Percentiles rank a stretch among this genome's conserved stretches.
These are phyloP conservation scores for Bombus waltoni DNA, from an alignment of 1,140 invertebrate species.

Conservation along the genomic window DNA sequence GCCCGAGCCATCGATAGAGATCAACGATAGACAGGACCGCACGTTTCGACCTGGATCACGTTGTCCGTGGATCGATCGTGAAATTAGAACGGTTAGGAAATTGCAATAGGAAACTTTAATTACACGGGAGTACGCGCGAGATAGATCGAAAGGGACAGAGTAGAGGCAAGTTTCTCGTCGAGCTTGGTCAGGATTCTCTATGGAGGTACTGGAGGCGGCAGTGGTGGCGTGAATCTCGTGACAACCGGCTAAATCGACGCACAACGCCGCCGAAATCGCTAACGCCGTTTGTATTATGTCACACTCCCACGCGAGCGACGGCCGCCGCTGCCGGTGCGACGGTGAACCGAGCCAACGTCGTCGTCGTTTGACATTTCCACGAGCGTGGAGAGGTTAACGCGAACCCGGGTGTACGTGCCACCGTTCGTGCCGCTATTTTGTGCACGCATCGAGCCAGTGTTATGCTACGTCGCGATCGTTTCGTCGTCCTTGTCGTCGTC, in stretches of 20 bases:
- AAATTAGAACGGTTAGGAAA: neutral
- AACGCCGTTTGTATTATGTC: slow-evolving; percentile 73
- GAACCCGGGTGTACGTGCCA: neutral
- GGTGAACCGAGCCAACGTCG: slow-evolving; percentile 53
- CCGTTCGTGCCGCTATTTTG: neutral
- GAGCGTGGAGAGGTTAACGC: slow-evolving; percentile 45
- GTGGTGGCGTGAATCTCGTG: slow-evolving; percentile 7
- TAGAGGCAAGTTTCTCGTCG: neutral
- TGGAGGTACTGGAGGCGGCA: neutral
- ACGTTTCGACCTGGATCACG: slow-evolving; percentile 1
- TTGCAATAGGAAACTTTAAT: neutral
- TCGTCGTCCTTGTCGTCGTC: neutral
- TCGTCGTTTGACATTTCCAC: slow-evolving; percentile 75
- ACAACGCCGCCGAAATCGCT: slow-evolving; percentile 1
- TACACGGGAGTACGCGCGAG: neutral
- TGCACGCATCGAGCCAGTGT: slow-evolving; percentile 17
- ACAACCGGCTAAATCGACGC: slow-evolving; percentile 4
- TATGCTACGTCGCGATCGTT: neutral
- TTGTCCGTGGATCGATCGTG: neutral
- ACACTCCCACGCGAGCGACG: slow-evolving; percentile 77
- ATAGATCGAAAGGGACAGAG: neutral
- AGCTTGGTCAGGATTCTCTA: neutral
- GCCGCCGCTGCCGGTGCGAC: slow-evolving; percentile 47
- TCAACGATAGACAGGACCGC: neutral
- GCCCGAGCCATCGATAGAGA: slow-evolving; percentile 1